Base-by-base conservation (phyloP, 92 coral and sea anemone species). In the Heteractis magnifica region DNA sequence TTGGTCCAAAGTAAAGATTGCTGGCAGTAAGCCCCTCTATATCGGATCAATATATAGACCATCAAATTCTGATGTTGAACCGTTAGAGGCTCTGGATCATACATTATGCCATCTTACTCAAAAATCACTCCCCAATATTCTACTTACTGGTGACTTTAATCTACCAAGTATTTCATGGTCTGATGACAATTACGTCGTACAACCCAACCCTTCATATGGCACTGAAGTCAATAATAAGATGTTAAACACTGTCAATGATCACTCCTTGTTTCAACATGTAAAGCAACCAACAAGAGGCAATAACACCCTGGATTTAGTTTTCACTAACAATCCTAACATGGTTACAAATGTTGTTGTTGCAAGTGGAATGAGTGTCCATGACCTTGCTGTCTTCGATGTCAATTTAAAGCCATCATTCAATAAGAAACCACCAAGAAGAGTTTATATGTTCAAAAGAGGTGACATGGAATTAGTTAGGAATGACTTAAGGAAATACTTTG, bases 351-450 rank as follows among this genome's bases (percentile, higher is more conserved):
- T 82, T 56, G 56, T 70, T 44, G 55, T 83, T 4, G 72, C 9
- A 23, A 19, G 64, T 26, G 72, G 86, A n/a, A 83, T 83, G 74
- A 83, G 80, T 55, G 86, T 71, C 76, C 80, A 81, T 68, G 85
- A 81, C 74, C 53, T 65, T 51, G 79, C 52, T 51, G 49, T 81
- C 9, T 49, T 71, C 15, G 85, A 81, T 81, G 48, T 81, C 15
- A 52, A 48, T 81, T 65, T 81, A 58, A 83, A 83, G 76, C 80
- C 80, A 53, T 53, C 59, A 15, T 1, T 75, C 14, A 56, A 74
- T 44, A 87, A 52, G 79, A 87, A 87, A 82, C 64, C 58, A 82
- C 78, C 83, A 60, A 83, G 90, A 77, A 84, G 78, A 78, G 82
- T 87, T 72, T 83, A 62, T 75, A 13, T 87, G 78, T 83, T 68